A percentile compares a stretch with the other conserved stretches of the same genome.
These are phyloP conservation scores for Fragum fragum DNA, from an alignment of 2,888 invertebrate species.

Conservation along the genomic window DNA sequence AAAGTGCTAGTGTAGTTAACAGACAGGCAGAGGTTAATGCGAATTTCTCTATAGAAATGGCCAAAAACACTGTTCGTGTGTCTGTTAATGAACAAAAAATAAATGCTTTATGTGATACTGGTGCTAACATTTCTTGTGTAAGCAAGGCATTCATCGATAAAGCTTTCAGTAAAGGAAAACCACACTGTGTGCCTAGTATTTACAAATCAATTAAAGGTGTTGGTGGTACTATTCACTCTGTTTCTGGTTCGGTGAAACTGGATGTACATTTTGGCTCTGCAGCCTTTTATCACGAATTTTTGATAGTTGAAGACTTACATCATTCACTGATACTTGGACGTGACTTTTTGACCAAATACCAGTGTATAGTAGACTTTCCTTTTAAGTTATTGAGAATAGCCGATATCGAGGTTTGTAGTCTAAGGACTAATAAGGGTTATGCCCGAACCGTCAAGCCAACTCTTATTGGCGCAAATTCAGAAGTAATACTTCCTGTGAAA, in stretches of 20 bases:
- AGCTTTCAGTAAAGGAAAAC: slow-evolving; percentile 17
- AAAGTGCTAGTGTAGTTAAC: neutral
- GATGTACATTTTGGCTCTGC: slow-evolving; percentile 20
- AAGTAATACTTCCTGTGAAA: slow-evolving; percentile 32
- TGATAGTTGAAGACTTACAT: too few species aligned
- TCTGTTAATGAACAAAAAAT: slow-evolving; percentile 26
- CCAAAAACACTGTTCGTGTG: slow-evolving; percentile 37
- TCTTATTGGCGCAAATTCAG: slow-evolving; percentile 24
- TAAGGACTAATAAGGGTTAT: slow-evolving; percentile 27
- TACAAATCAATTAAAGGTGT: too few species aligned
- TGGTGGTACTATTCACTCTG: slow-evolving; percentile 29
- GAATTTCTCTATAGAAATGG: slow-evolving; percentile 41
- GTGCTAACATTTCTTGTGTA: slow-evolving; percentile 35
- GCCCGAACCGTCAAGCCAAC: slow-evolving; percentile 26
- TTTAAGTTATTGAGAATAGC: slow-evolving; percentile 19
- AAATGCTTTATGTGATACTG: too few species aligned
- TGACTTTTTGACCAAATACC: too few species aligned
- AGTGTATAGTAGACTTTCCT: slow-evolving; percentile 22
- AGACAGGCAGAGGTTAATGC: slow-evolving; percentile 2
- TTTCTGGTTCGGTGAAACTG: slow-evolving; percentile 13
- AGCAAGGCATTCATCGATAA: slow-evolving; percentile 34
- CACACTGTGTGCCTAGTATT: slow-evolving; percentile 6
- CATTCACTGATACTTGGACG: slow-evolving; percentile 1
- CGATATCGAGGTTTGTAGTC: slow-evolving; percentile 22
- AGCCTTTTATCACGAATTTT: slow-evolving; percentile 4